phyloP scores from a whole-genome alignment of 2,113 vertebrate genomes.

The Dromas ardeola region DNA sequence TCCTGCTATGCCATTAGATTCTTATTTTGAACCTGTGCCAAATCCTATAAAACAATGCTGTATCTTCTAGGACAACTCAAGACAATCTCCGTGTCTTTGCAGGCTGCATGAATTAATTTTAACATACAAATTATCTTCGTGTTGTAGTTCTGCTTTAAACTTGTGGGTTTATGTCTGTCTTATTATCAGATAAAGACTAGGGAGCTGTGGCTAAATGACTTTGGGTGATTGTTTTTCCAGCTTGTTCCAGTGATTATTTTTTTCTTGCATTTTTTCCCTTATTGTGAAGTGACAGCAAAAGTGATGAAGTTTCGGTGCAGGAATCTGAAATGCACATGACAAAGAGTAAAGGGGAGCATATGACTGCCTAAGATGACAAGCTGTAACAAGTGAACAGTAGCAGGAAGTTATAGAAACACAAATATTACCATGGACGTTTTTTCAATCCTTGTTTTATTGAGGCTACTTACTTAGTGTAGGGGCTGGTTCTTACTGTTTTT shows the following conservation, averaged over 20 bases:
- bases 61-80: not conserved
- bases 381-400: not conserved
- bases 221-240: not conserved
- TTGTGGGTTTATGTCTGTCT: not conserved
- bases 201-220: not conserved
- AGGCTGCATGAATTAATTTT: not conserved
- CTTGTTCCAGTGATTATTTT: not conserved
- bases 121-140: not conserved
- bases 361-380: not conserved
- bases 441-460: not conserved
- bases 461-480: not conserved
- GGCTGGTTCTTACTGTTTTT: not conserved
- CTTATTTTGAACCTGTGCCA: not conserved
- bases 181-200: not conserved
- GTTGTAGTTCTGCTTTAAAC: not conserved
- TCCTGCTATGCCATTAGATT: not conserved
- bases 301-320: not conserved
- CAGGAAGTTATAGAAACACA: not conserved
- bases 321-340: not conserved
- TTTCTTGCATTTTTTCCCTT: not conserved
- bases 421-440: not conserved
- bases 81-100: not conserved
- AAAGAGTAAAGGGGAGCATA: not conserved
- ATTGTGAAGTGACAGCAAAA: not conserved
- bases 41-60: not conserved